A percentile compares a stretch with the other conserved stretches of the same genome.
These are phyloP conservation scores for Rotaria macrura DNA, from an alignment of 2,888 invertebrate genomes.

Conservation along the genomic window DNA sequence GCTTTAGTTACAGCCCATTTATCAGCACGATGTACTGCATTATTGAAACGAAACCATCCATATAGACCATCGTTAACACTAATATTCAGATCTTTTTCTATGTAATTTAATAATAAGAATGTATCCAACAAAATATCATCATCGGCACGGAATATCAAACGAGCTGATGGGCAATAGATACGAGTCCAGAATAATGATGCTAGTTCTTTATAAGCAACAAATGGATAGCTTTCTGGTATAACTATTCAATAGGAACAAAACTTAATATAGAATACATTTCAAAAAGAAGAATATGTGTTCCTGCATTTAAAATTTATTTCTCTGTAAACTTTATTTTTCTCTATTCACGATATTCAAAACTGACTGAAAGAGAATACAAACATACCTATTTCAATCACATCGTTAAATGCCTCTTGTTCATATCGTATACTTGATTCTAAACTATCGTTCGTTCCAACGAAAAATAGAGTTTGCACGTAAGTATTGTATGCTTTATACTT, in stretches of 20 bases:
- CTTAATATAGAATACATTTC: not conserved
- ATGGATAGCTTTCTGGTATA: slow-evolving; percentile 13
- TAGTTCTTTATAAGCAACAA: not conserved
- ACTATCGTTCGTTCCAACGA: not conserved
- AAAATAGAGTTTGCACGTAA: not conserved
- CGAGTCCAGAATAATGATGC: not conserved
- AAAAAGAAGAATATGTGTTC: not conserved
- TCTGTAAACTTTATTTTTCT: too few relatives aligned
- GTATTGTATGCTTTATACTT: not conserved
- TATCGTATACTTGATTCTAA: not conserved
- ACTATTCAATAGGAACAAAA: not conserved
- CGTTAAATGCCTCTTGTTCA: not conserved
- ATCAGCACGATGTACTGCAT: slow-evolving; percentile 12
- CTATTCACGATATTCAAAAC: too few relatives aligned
- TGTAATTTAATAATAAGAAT: not conserved
- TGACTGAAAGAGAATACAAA: too few relatives aligned
- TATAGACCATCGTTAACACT: not conserved
- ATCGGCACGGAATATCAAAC: not conserved
- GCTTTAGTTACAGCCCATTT: not conserved
- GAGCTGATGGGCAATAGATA: not conserved
- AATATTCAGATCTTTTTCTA: not conserved
- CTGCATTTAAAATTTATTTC: too few relatives aligned
- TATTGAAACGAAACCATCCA: slow-evolving; percentile 6
- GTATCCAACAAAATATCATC: not conserved
- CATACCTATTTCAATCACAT: not conserved